These are phyloP conservation scores for Oppia nitens DNA, from an alignment of 1,140 invertebrate species.

Conservation along the genomic window DNA sequence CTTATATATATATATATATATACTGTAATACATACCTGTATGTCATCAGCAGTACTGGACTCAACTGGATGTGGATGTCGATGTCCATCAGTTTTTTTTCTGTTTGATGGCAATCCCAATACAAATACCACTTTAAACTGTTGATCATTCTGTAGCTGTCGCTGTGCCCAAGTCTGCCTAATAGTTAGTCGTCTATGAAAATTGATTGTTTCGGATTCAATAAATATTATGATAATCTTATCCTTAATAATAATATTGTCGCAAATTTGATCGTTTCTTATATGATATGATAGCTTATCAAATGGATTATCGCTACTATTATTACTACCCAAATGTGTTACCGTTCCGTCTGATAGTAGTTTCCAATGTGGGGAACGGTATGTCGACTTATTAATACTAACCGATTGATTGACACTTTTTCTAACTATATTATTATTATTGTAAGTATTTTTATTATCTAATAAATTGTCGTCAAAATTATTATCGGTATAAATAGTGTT, in stretches of 20 bases:
- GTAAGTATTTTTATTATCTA: too few species aligned
- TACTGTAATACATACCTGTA: neutral
- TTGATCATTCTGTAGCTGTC: conserved; percentile 17
- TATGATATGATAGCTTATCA: conserved; percentile 15
- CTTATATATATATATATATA: too few species aligned
- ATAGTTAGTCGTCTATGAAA: conserved; percentile 18
- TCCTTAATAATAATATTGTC: conserved; percentile 6
- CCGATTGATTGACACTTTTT: too few species aligned
- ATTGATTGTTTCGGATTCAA: conserved; percentile 19
- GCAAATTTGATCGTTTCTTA: conserved; percentile 16
- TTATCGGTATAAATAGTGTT: too few species aligned
- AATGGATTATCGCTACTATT: conserved; percentile 7
- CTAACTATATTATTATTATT: too few species aligned
- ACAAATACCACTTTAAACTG: conserved; percentile 23
- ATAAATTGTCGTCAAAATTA: too few species aligned
- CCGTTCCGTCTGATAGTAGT: conserved; percentile 1
- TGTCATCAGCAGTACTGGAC: neutral
- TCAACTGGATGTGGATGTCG: too few species aligned
- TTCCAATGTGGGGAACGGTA: too few species aligned
- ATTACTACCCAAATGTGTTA: conserved; percentile 18
- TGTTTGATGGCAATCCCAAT: conserved; percentile 13
- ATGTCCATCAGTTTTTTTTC: neutral
- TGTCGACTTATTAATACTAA: too few species aligned
- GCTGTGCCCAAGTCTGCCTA: conserved; percentile 22
- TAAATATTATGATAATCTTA: conserved; percentile 18